Base-by-base conservation (phyloP, 2,797 vertebrate genomes). In the Limnodromus scolopaceus region DNA sequence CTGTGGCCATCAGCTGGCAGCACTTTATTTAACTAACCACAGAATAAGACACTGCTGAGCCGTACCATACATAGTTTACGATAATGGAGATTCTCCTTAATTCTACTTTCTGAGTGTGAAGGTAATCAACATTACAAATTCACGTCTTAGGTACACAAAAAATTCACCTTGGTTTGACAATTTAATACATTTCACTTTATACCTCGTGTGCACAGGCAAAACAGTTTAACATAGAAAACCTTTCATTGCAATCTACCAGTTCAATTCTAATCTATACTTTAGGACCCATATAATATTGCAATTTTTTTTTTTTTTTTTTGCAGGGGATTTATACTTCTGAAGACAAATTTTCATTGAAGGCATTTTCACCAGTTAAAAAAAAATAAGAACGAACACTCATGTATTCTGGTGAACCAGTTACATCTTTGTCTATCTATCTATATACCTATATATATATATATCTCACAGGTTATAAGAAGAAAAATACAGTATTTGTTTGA, bases 101-200 rank as follows among this genome's bases (percentile, higher is more conserved):
- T 55, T 78, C 12, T 82, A 38, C 6, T 65, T 36, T 39, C 1
- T n/a, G 7, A 38, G 3, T n/a, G 17, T 36, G 54, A 55, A 88
- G 63, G 16, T 34, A 89, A 58, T 55, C 38, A 69, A 9, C 38
- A 7, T 28, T 54, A 38, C 7, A 65, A 82, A 45, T 5, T 34
- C 0, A 1, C 34, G 32, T 18, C 18, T 87, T 9, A 22, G n/a
- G 41, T 32, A 53, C 1, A 5, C 18, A 71, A 77, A 58, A 0
- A 0, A 12, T 54, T 88, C 48, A 36, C 11, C 22, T 70, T 69
- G 17, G 3, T 76, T 46, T 69, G 17, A 45, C 9, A 92, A 77
- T 78, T 55, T 36, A 70, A 68, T 64, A 27, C 6, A 72, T 84
- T 72, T 91, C 20, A 57, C 15, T 11, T 38, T 10, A 53, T 11